phyloP scores from a whole-genome alignment of 2,888 invertebrate genomes.

The Aethes cnicana region DNA sequence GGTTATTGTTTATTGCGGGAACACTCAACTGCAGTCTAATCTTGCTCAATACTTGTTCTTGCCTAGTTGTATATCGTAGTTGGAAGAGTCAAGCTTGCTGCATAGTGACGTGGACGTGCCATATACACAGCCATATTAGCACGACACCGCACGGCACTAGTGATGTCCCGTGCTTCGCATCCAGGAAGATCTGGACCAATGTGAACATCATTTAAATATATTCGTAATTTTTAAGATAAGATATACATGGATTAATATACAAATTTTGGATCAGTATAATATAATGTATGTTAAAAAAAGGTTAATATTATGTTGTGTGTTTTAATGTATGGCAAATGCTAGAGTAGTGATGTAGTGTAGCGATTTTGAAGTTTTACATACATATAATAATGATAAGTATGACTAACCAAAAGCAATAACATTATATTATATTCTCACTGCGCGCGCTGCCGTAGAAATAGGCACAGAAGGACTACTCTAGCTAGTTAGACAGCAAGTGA shows the following conservation, averaged over 20 bases:
- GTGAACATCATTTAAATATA: conserved; percentile 60
- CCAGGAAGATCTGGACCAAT: conserved; percentile 74
- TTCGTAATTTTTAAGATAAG: conserved; percentile 65
- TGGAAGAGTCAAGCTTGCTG: conserved; percentile 54
- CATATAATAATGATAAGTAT: conserved; percentile 61
- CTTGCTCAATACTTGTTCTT: conserved; percentile 76
- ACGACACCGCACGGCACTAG: conserved; percentile 48
- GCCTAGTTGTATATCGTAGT: conserved; percentile 62
- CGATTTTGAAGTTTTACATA: conserved; percentile 81
- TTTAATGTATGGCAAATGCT: conserved; percentile 77
- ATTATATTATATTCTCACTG: conserved; percentile 62
- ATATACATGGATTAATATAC: conserved; percentile 66
- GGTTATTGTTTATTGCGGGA: conserved; percentile 55
- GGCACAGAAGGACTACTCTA: conserved; percentile 16
- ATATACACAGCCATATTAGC: conserved; percentile 66
- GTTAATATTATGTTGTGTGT: conserved; percentile 69
- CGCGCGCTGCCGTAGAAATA: conserved; percentile 65
- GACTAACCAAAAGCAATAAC: conserved; percentile 80
- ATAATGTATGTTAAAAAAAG: conserved; percentile 70
- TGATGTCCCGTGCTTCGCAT: conserved; percentile 58
- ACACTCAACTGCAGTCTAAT: conserved; percentile 51
- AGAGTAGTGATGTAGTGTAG: conserved; percentile 78
- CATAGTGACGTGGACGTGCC: conserved; percentile 75
- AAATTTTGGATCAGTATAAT: conserved; percentile 77
- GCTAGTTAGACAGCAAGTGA: too few relatives aligned